Evolutionary conservation across 2,113 vertebrate genomes (phyloP).

Genomic region (Vimba vimba): DNA sequence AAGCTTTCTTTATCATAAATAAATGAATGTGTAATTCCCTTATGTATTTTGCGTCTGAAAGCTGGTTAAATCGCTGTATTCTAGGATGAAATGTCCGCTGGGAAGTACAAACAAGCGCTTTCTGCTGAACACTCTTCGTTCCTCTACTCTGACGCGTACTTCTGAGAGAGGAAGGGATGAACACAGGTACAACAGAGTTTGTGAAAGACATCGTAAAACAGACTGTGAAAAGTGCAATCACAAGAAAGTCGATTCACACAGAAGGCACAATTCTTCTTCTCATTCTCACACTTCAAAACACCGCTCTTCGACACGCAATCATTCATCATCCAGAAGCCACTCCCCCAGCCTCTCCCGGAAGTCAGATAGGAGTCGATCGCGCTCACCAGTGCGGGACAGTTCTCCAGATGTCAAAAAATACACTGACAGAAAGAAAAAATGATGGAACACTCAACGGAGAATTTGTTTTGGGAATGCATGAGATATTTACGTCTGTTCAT

Average conservation of each 20-base stretch:
- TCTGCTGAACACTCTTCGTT: conserved; percentile 94
- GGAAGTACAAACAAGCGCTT: conserved; percentile 93
- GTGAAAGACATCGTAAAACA: conserved; percentile 54
- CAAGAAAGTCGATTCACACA: conserved; percentile 55
- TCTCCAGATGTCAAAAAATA: conserved; percentile 14
- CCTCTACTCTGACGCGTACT: conserved; percentile 75
- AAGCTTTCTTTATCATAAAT: background rate
- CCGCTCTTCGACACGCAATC: conserved; percentile 27
- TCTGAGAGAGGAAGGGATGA: conserved; percentile 52
- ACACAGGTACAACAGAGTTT: conserved; percentile 48
- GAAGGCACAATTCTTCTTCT: conserved; percentile 40
- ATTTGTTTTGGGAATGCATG: background rate
- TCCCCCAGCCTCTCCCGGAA: background rate
- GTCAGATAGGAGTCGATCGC: conserved; percentile 49
- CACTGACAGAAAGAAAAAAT: conserved; percentile 40
- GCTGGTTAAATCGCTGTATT: conserved; percentile 57
- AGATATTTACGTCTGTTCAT: background rate
- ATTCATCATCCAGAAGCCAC: conserved; percentile 33
- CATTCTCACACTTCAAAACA: conserved; percentile 40
- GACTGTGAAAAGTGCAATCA: conserved; percentile 51
- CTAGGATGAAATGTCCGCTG: conserved; percentile 96
- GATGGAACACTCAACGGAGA: background rate
- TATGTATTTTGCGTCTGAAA: background rate
- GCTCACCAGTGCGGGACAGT: conserved; percentile 46
- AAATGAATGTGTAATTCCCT: background rate